A percentile compares a stretch with the other conserved stretches of the same genome.
Evolutionary conservation across 2,113 vertebrate genomes (phyloP).

Genomic region (Columba janthina): DNA sequence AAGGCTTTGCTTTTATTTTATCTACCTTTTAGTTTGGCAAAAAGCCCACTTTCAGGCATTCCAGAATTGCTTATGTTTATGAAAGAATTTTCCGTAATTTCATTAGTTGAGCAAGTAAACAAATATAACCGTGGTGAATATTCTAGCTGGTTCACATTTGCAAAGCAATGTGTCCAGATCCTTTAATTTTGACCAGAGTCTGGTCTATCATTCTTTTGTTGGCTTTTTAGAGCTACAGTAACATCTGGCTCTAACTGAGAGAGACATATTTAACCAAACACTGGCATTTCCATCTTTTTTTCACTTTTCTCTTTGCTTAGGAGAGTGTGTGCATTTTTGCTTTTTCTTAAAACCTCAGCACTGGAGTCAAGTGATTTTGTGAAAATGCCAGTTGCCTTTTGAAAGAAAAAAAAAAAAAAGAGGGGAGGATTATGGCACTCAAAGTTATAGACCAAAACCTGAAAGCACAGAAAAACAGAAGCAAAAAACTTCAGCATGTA

Average conservation of each 20-base stretch:
- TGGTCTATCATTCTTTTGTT: not conserved
- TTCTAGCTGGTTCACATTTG: not conserved
- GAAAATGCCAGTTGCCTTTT: not conserved
- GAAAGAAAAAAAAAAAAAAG: not conserved
- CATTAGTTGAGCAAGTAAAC: not conserved
- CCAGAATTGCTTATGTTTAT: not conserved
- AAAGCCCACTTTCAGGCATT: not conserved
- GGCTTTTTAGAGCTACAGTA: not conserved
- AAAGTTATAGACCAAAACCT: not conserved
- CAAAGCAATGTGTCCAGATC: not conserved
- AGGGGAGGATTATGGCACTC: not conserved
- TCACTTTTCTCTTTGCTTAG: not conserved
- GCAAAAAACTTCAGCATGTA: accelerated
- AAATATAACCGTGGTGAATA: not conserved
- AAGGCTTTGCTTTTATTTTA: not conserved
- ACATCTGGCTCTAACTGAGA: not conserved
- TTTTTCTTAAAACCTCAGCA: not conserved
- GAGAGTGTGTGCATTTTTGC: not conserved
- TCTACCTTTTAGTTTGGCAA: not conserved
- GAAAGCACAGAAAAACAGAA: not conserved
- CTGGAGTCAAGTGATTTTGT: not conserved
- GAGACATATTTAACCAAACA: not conserved
- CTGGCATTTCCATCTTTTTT: not conserved
- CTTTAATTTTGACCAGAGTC: not conserved
- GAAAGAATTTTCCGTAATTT: not conserved